Evolutionary conservation across 2,888 invertebrate genomes (phyloP).

Genomic region (Mystacides longicornis): DNA sequence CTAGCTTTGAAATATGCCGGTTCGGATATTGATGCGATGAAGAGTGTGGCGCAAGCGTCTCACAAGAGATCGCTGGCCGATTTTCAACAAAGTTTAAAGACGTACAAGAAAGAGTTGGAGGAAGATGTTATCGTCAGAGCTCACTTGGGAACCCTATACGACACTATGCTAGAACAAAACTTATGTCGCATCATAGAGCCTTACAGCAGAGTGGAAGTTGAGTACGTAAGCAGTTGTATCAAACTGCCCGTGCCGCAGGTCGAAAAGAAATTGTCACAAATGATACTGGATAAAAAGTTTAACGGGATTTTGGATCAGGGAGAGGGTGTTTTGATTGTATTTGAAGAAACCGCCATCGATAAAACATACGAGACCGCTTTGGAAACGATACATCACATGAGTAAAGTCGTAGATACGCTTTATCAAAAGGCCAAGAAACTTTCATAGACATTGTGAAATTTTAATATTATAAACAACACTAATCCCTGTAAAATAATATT

Average conservation of each 20-base stretch:
- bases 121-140: slow-evolving; percentile 96
- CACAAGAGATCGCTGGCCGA: slow-evolving; percentile 95
- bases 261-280: slow-evolving; percentile 98
- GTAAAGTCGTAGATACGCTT: slow-evolving; percentile 97
- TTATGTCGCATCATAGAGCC: slow-evolving; percentile 98
- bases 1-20: slow-evolving; percentile 94
- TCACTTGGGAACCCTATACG: slow-evolving; percentile 93
- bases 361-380: slow-evolving; percentile 96
- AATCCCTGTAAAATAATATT: neutral
- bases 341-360: slow-evolving; percentile 90
- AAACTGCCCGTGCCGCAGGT: slow-evolving; percentile 85
- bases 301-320: slow-evolving; percentile 98
- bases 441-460: slow-evolving; percentile 65
- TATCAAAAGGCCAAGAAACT: slow-evolving; percentile 99
- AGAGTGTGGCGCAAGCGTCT: slow-evolving; percentile 91
- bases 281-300: slow-evolving; percentile 98
- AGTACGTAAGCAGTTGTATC: slow-evolving; percentile 86
- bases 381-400: slow-evolving; percentile 98
- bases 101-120: slow-evolving; percentile 82
- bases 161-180: slow-evolving; percentile 99
- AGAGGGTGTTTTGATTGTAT: slow-evolving; percentile 94
- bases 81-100: slow-evolving; percentile 84
- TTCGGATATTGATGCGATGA: slow-evolving; percentile 95
- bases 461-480: neutral
- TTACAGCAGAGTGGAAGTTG: slow-evolving; percentile 92